Conservation (phyloP, 2,888 invertebrate genomes). For the Plutella xylostella region DNA sequence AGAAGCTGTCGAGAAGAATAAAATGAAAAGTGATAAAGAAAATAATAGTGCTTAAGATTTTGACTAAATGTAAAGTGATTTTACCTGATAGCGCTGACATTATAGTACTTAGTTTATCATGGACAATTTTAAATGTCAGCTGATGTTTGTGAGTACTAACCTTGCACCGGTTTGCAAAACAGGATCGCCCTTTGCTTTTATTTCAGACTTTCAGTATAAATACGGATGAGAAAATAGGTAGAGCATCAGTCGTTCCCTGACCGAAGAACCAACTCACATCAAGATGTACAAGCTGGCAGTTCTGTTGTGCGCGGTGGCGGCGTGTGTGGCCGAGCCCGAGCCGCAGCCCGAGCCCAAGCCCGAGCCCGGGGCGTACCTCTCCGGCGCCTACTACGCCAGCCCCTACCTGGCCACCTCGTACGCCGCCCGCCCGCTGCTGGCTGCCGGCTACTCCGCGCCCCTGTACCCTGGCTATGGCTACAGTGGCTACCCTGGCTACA, state of each 20-base stretch:
- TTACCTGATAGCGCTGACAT: too few species aligned
- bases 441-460: conserved; percentile 18
- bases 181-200: neutral
- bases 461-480: conserved; percentile 22
- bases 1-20: conserved; percentile 17
- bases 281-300: conserved; percentile 41
- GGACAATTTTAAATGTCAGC: too few species aligned
- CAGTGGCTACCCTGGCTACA: conserved; percentile 26
- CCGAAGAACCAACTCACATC: conserved; percentile 13
- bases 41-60: neutral
- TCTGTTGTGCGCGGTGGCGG: conserved; percentile 54
- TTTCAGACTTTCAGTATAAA: neutral
- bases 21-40: neutral
- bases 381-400: conserved; percentile 6
- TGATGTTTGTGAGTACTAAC: too few species aligned
- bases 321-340: conserved; percentile 37
- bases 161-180: conserved; percentile 1
- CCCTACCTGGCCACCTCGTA: conserved; percentile 24
- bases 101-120: too few species aligned
- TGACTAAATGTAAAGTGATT: too few species aligned
- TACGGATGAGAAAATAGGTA: neutral
- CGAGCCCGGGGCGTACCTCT: conserved; percentile 30
- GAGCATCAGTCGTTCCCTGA: conserved; percentile 17
- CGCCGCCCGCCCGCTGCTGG: neutral
- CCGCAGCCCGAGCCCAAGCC: too few species aligned